Evolutionary conservation across 2,797 vertebrate species (phyloP), one percentile per base, ranked within the genome.

Genomic region (Cryptoprocta ferox): DNA sequence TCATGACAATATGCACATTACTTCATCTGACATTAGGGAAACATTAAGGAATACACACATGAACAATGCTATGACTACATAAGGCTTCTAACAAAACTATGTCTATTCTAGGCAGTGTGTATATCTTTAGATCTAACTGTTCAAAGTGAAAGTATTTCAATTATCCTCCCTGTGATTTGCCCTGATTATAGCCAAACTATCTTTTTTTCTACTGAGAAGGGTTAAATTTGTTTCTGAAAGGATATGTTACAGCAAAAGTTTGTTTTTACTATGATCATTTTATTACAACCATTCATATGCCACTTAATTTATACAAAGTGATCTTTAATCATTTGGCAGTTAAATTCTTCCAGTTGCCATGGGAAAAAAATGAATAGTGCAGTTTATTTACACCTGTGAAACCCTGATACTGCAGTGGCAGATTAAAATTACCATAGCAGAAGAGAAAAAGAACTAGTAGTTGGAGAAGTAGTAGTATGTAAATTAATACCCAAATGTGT

Each of bases 231-330:
- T 85, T 80, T 95, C 75, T 82, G 63, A 21, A 30, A 85, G 63
- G 48, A 93, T 86, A 50, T 63, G 45, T 92, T 84, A 48, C 53
- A 85, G 21, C 3, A 84, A 19, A 92, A 84, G 37, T 95, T 93
- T 96, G 63, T 78, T 79, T n/a, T 65, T 88, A 48, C 82, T 88
- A 16, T 78, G 92, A 96, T 90, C 70, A 81, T 95, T 93, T 63
- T 93, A 86, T 85, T 88, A 14, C n/a, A 93, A 66, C 48, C 42
- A 94, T 53, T 90, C 4, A 15, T 56, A 70, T 85, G 68, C 50
- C 28, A 92, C 10, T 94, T 94, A 95, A 85, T 95, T 95, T 97
- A 32, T 6, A 66, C 35, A 94, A 82, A 95, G n/a, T 96, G 71
- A 78, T 94, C 73, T 97, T 83, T 89, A 92, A 93, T 91, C 66